Percentiles rank a stretch among this genome's conserved stretches.
Conservation (phyloP, 1,140 invertebrate genomes). For the Drosophila persimilis region DNA sequence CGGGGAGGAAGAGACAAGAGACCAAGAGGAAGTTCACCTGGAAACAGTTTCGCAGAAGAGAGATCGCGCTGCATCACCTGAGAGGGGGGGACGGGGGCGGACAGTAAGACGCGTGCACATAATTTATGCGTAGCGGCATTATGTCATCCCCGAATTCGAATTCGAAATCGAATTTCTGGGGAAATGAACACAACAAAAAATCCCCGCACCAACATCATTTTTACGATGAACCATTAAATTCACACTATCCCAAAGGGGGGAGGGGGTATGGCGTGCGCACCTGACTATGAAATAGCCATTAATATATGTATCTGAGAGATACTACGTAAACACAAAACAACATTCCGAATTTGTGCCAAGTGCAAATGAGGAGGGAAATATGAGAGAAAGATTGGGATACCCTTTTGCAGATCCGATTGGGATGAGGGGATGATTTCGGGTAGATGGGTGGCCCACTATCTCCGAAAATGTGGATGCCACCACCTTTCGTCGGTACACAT, state of each 20-base stretch:
- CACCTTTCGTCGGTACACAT: background rate
- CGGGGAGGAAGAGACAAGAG: background rate
- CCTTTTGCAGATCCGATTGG: background rate
- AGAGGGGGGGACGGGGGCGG: background rate
- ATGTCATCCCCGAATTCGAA: slow-evolving; percentile 50
- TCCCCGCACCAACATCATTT: slow-evolving; percentile 45
- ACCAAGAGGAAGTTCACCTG: slow-evolving; percentile 28
- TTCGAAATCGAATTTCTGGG: slow-evolving; percentile 46
- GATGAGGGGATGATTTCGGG: too few relatives aligned
- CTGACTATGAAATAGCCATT: slow-evolving; percentile 68
- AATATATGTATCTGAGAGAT: slow-evolving; percentile 35
- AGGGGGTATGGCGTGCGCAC: slow-evolving; percentile 55
- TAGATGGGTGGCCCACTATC: too few relatives aligned
- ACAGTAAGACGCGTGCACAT: slow-evolving; percentile 34
- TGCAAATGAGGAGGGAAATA: slow-evolving; percentile 63
- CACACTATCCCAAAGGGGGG: slow-evolving; percentile 36
- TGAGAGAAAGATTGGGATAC: background rate
- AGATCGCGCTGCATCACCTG: slow-evolving; percentile 1
- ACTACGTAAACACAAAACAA: slow-evolving; percentile 61
- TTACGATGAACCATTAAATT: slow-evolving; percentile 73
- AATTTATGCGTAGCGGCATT: slow-evolving; percentile 67
- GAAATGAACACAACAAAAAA: slow-evolving; percentile 41
- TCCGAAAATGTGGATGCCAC: too few relatives aligned
- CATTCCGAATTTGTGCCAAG: slow-evolving; percentile 72
- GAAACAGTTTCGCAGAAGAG: slow-evolving; percentile 21